Evolutionary conservation across 2,797 vertebrate genomes (phyloP), one percentile per base, ranked within the genome.

Genomic region (Halcyon leucocephala): DNA sequence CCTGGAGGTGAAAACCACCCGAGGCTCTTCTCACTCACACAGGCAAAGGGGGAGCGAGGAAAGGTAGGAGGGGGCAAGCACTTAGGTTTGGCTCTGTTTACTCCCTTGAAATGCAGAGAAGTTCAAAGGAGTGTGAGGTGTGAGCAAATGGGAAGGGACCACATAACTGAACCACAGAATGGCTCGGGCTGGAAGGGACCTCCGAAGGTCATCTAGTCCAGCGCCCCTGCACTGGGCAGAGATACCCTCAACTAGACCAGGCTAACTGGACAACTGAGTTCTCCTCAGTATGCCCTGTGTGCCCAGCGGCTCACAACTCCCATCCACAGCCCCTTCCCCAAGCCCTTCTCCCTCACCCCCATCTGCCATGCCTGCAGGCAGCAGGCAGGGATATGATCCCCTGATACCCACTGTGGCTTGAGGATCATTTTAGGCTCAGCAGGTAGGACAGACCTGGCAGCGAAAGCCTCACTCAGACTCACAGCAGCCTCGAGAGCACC

Each of bases 41-140:
- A 0, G 42, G 20, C 2, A 2, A 81, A 0, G 0, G 18, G 25
- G 31, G 35, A 60, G 52, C 2, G 1, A 22, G 61, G 29, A 44
- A 89, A 61, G 11, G 35, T 9, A 10, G 26, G 44, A 69, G 13
- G 12, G 9, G 51, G 29, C 0, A 0, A 62, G 41, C 2, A 2
- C 28, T 80, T 54, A 37, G 24, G 16, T 29, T 87, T 69, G 54
- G 49, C 16, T 86, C 6, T 0, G 39, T 72, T 65, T 74, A 55
- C 61, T 82, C 12, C 61, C 46, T 21, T 52, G 69, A 86, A 83
- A 76, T 54, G 33, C 80, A 71, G 60, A 28, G 1, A 6, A 57
- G 52, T 41, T 52, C 33, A 65, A 81, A 41, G 14, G 9, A 29
- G 3, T 0, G 2, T 15, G n/a, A 2, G 2, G 22, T 8, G 22